These are phyloP conservation scores for Pentamera pediparva DNA, from an alignment of 53 echinoderm and acorn worm genomes.

Conservation along the genomic window DNA sequence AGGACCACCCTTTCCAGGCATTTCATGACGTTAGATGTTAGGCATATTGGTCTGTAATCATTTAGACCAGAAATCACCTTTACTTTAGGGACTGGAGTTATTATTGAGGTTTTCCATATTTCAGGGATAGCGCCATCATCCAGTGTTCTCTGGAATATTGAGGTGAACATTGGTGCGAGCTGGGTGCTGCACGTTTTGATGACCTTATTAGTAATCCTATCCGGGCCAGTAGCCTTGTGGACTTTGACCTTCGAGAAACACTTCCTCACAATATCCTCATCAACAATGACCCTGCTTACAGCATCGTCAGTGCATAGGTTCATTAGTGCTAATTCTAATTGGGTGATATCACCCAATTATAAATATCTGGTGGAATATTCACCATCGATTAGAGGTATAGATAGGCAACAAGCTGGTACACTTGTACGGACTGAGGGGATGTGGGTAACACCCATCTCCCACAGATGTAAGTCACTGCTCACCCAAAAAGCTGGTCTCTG, in stretches of 20 bases:
- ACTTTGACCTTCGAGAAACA: neutral
- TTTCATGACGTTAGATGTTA: slow-evolving; percentile 36
- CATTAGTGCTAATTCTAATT: too few relatives aligned
- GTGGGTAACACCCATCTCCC: too few relatives aligned
- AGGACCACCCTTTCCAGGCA: slow-evolving; percentile 37
- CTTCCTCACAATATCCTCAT: slow-evolving; percentile 1
- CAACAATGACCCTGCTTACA: neutral
- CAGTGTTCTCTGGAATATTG: slow-evolving; percentile 19
- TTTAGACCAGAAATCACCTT: slow-evolving; percentile 2
- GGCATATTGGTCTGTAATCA: slow-evolving; percentile 29
- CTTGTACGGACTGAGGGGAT: too few relatives aligned
- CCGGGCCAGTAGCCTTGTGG: neutral
- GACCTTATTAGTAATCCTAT: neutral
- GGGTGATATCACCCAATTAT: too few relatives aligned
- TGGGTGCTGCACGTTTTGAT: slow-evolving; percentile 20
- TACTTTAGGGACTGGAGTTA: slow-evolving; percentile 22
- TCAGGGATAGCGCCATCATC: neutral
- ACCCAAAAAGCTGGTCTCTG: too few relatives aligned
- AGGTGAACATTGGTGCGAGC: neutral
- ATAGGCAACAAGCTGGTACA: too few relatives aligned
- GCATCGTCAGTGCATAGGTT: too few relatives aligned
- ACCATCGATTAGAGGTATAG: too few relatives aligned
- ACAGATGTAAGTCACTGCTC: too few relatives aligned
- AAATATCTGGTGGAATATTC: too few relatives aligned
- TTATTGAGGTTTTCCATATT: slow-evolving; percentile 34